phyloP scores from a whole-genome alignment of 2,113 vertebrate species.

The Orthonyx spaldingii region DNA sequence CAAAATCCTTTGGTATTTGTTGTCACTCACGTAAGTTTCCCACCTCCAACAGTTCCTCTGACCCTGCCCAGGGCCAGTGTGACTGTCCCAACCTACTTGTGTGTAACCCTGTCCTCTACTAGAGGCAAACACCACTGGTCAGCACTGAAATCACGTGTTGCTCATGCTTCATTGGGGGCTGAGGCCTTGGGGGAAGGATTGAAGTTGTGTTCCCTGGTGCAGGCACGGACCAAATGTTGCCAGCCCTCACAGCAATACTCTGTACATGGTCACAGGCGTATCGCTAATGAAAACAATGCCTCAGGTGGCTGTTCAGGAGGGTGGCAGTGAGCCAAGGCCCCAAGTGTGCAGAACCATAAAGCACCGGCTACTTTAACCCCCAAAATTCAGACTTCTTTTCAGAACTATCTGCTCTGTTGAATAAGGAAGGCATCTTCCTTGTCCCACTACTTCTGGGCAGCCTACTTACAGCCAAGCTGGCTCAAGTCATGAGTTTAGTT shows the following conservation, averaged over 20 bases:
- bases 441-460: not conserved
- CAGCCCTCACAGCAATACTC: not conserved
- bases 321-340: not conserved
- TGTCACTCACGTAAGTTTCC: not conserved
- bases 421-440: not conserved
- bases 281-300: not conserved
- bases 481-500: not conserved
- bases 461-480: not conserved
- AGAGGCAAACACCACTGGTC: not conserved
- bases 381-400: not conserved
- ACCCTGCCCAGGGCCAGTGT: too few species aligned
- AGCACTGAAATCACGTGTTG: not conserved
- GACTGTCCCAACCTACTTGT: not conserved
- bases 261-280: rapidly evolving
- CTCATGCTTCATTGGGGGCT: not conserved
- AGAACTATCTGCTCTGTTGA: not conserved
- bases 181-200: not conserved
- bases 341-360: not conserved
- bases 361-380: not conserved
- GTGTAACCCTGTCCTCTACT: not conserved
- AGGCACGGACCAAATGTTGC: not conserved
- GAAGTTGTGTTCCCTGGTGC: not conserved
- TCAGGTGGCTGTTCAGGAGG: not conserved
- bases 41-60: not conserved
- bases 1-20: not conserved